Evolutionary conservation across 2,113 vertebrate species (phyloP).

Genomic region (Alethe castanea): DNA sequence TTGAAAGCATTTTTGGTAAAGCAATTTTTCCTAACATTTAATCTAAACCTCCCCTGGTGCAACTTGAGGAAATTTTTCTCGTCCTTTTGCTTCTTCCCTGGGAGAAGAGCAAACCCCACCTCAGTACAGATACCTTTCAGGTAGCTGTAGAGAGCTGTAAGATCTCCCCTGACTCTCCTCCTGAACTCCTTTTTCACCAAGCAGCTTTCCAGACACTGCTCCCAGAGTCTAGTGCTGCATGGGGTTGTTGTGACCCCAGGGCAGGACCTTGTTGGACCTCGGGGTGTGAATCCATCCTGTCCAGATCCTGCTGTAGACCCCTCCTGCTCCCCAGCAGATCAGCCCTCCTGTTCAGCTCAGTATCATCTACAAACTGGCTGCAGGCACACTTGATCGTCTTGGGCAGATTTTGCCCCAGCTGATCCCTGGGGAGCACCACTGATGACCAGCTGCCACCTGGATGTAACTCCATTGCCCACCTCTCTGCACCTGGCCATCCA

Average conservation of each 20-base stretch:
- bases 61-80: not conserved
- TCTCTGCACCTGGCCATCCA: not conserved
- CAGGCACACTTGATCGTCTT: not conserved
- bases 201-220: too few species aligned
- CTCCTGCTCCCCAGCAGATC: not conserved
- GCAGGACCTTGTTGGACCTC: not conserved
- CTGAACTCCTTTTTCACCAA: not conserved
- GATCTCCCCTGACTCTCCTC: not conserved
- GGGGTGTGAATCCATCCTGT: not conserved
- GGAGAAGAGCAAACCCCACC: not conserved
- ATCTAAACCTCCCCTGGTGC: not conserved
- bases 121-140: not conserved
- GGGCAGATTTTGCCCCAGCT: not conserved
- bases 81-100: rapidly evolving
- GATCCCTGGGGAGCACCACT: not conserved
- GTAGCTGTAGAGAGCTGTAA: rapidly evolving
- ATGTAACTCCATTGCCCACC: not conserved
- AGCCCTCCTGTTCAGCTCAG: not conserved
- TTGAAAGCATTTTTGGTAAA: not conserved
- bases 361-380: not conserved
- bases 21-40: not conserved
- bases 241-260: not conserved
- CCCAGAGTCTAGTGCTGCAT: not conserved
- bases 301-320: not conserved
- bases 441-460: too few species aligned